A percentile compares a stretch with the other conserved stretches of the same genome.
These are phyloP conservation scores for Cryptophagus acutangulus DNA, from an alignment of 2,888 invertebrate species.

Conservation along the genomic window DNA sequence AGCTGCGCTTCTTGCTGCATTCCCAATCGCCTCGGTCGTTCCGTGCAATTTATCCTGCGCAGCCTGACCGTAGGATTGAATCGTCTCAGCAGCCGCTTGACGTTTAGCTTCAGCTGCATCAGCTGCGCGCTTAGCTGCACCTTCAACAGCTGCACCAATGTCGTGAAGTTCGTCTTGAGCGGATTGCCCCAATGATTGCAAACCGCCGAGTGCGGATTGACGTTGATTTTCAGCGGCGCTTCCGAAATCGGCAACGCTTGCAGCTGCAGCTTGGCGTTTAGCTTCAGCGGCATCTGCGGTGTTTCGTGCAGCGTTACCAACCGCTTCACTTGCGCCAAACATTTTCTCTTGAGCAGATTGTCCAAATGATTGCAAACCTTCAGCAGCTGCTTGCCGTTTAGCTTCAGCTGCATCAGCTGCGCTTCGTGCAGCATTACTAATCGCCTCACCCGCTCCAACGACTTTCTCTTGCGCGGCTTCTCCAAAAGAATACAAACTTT, in stretches of 20 bases:
- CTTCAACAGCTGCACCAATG: slow-evolving; percentile 13
- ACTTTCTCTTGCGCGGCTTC: slow-evolving; percentile 1
- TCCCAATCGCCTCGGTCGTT: slow-evolving; percentile 43
- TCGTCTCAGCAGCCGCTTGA: slow-evolving; percentile 15
- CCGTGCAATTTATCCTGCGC: slow-evolving; percentile 61
- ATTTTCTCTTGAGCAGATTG: not conserved
- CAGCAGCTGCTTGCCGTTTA: slow-evolving; percentile 4
- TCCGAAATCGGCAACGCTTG: not conserved
- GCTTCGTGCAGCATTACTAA: slow-evolving; percentile 6
- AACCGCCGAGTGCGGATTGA: slow-evolving; percentile 6
- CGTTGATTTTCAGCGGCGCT: slow-evolving; percentile 17
- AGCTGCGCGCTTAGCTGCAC: slow-evolving; percentile 19
- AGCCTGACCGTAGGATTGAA: slow-evolving; percentile 31
- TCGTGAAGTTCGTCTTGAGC: not conserved
- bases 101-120: slow-evolving; percentile 23
- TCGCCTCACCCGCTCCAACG: not conserved
- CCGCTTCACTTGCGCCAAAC: slow-evolving; percentile 5
- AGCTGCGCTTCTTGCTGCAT: slow-evolving; percentile 15
- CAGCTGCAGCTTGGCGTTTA: slow-evolving; percentile 13
- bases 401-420: slow-evolving; percentile 8
- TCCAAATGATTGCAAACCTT: not conserved
- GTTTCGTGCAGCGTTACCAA: slow-evolving; percentile 20
- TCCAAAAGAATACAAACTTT: slow-evolving; percentile 11
- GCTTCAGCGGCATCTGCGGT: slow-evolving; percentile 22
- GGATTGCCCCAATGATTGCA: not conserved